Evolutionary conservation across 2,113 vertebrate species (phyloP).

Genomic region (Bucco capensis): DNA sequence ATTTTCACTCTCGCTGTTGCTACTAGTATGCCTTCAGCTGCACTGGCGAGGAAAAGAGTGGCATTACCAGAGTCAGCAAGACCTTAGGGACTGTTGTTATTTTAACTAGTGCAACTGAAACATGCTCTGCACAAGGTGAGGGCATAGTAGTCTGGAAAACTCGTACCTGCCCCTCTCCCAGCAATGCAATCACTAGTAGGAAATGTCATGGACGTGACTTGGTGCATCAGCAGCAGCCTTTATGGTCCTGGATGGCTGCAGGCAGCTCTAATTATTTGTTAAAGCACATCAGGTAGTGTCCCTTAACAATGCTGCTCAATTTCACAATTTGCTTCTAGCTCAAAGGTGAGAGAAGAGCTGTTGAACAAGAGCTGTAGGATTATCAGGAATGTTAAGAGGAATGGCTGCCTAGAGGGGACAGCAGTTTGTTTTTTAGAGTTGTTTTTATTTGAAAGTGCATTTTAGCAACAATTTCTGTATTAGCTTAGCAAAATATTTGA

Average conservation of each 20-base stretch:
- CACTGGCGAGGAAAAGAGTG: background rate
- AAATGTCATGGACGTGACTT: background rate
- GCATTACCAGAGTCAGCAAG: background rate
- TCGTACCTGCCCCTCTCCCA: background rate
- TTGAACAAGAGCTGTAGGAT: constrained; percentile 9
- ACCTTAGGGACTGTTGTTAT: background rate
- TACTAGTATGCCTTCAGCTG: background rate
- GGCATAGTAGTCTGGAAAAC: background rate
- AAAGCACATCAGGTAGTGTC: constrained; percentile 55
- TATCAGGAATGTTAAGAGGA: background rate
- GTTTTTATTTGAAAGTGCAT: background rate
- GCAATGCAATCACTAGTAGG: fast-evolving
- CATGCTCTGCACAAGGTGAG: background rate
- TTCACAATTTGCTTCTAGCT: constrained; percentile 37
- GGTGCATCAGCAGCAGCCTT: background rate
- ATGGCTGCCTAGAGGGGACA: background rate
- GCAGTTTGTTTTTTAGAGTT: background rate
- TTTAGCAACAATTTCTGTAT: background rate
- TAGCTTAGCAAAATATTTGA: background rate
- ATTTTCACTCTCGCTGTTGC: background rate
- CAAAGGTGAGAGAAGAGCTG: constrained; percentile 12
- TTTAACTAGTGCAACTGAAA: background rate
- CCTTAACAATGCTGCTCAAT: constrained; percentile 39
- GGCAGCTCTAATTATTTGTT: constrained; percentile 72
- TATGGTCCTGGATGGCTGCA: constrained; percentile 57